phyloP scores from a whole-genome alignment of 1,140 invertebrate genomes.

The Drosophila nigrodunni region DNA sequence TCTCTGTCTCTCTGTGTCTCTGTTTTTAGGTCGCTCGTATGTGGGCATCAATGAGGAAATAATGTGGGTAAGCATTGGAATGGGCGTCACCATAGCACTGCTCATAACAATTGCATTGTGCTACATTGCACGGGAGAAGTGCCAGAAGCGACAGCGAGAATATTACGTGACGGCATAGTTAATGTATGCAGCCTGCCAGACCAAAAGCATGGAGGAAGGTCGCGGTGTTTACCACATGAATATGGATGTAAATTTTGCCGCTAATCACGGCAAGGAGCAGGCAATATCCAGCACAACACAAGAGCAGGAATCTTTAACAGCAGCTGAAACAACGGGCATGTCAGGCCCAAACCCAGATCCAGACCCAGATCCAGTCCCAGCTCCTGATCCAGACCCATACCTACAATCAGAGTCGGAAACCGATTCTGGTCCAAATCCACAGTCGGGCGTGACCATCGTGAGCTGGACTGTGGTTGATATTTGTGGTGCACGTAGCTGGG shows the following conservation, averaged over 20 bases:
- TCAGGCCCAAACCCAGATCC: background rate
- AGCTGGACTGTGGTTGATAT: conserved; percentile 68
- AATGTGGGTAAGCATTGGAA: conserved; percentile 93
- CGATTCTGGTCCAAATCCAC: background rate
- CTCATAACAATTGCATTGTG: conserved; percentile 92
- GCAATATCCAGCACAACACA: conserved; percentile 13
- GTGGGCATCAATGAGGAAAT: conserved; percentile 94
- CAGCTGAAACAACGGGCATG: background rate
- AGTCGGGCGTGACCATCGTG: conserved; percentile 53
- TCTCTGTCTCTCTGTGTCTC: background rate
- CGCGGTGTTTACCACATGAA: conserved; percentile 44
- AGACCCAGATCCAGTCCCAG: background rate
- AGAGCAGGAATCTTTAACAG: background rate
- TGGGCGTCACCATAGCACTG: conserved; percentile 92
- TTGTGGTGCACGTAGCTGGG: conserved; percentile 66
- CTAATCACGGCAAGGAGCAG: conserved; percentile 15
- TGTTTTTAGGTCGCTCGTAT: conserved; percentile 88
- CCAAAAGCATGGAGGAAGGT: conserved; percentile 19
- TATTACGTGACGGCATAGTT: conserved; percentile 89
- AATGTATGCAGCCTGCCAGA: conserved; percentile 67
- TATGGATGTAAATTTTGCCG: conserved; percentile 12
- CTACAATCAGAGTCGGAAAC: too few relatives aligned
- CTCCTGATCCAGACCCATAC: background rate
- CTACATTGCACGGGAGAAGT: conserved; percentile 92
- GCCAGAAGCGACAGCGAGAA: conserved; percentile 88